Base-by-base conservation (phyloP, 2,888 invertebrate species). In the Eupithecia subfuscata region DNA sequence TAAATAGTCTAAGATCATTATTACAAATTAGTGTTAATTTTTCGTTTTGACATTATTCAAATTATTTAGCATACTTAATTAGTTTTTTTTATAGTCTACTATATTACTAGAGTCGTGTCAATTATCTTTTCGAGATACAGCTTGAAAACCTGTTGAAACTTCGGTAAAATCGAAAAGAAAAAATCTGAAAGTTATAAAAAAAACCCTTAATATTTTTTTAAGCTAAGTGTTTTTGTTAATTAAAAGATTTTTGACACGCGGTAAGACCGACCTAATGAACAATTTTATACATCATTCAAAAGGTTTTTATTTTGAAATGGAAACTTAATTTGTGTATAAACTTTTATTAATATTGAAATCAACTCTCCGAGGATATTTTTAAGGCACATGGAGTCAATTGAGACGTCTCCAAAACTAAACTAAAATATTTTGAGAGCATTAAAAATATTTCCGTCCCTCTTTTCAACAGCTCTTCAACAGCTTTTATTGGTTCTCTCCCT, bases 21-120 rank as follows among this genome's bases (percentile, higher is more conserved):
- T 67, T 77, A 77, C 72, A 77, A 77, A 77, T 71, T 76, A 73
- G 73, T 48, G 40, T 52, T 73, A 73, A 67, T 37, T 67, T 22
- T 60, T 25, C 14, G 60, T 67, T 67, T 65, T 64, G 64, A 64
- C 37, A 64, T 64, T 37, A 65, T n/a, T 37, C 1, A 34, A 37
- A 34, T 37, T 8, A 16, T n/a, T 37, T 37, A n/a, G n/a, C 11
- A 65, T 37, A n/a, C 18, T 18, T 7, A 37, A 16, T 34, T n/a
- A n/a, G n/a, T n/a, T n/a, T n/a, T 65, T 34, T 64, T 65, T 37
- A 9, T 37, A 37, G 18, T 11, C n/a, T 30, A 64, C 12, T 18
- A 6, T 4, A 14, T 25, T 60, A 60, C 52, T n/a, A 9, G 9
- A 22, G 12, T 22, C 12, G 11, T 60, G 60, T 25, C 25, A 25